These are phyloP conservation scores for Cephus pulcher DNA, from an alignment of 2,888 invertebrate genomes.

Conservation along the genomic window DNA sequence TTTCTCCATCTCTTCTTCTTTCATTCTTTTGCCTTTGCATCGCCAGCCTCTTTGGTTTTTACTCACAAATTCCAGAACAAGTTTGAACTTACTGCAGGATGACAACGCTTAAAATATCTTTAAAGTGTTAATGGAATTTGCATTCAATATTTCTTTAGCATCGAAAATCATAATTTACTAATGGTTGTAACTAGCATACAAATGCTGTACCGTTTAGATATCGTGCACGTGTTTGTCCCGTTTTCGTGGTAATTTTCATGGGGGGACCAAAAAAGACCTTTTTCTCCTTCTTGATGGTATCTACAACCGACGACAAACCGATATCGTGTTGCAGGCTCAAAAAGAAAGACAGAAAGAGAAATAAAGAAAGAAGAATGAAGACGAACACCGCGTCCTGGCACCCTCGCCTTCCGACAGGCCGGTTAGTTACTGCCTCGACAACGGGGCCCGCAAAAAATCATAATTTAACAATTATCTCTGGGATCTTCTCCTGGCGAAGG, in stretches of 20 bases:
- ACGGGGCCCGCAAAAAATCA: slow-evolving; percentile 48
- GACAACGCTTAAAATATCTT: too few species aligned
- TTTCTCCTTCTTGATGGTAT: slow-evolving; percentile 15
- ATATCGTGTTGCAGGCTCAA: slow-evolving; percentile 24
- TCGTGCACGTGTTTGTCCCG: slow-evolving; percentile 12
- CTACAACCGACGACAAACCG: slow-evolving; percentile 18
- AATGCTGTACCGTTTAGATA: too few species aligned
- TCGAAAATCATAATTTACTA: too few species aligned
- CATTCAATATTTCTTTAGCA: too few species aligned
- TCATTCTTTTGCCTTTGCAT: not conserved
- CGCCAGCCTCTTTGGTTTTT: not conserved
- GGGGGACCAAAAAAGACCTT: slow-evolving; percentile 2
- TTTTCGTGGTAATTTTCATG: not conserved
- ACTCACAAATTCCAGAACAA: too few species aligned
- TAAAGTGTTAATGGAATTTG: too few species aligned
- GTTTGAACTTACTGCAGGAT: too few species aligned
- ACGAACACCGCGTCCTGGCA: too few species aligned
- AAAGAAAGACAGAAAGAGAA: slow-evolving; percentile 7
- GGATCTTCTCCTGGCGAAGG: slow-evolving; percentile 23
- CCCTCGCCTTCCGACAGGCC: slow-evolving; percentile 43
- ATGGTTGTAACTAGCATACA: too few species aligned
- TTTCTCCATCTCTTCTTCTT: slow-evolving; percentile 12
- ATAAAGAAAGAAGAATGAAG: too few species aligned
- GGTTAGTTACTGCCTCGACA: slow-evolving; percentile 48
- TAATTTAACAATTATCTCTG: slow-evolving; percentile 58